Evolutionary conservation across 1,140 invertebrate species (phyloP), one percentile per base, ranked within the genome.

Genomic region (Agraylea sexmaculata): DNA sequence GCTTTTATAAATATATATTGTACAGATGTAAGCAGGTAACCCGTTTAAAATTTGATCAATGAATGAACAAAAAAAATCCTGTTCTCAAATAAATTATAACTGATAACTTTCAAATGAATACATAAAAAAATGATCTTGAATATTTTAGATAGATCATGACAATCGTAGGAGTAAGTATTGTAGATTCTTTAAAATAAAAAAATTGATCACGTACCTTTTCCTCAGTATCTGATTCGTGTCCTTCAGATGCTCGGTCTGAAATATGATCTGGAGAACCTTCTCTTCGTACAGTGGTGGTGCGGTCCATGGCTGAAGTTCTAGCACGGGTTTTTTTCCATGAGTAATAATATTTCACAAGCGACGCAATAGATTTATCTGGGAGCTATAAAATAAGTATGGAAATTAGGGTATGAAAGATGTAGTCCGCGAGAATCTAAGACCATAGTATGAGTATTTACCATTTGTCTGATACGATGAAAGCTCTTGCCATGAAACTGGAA

Each of bases 401-500:
- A 17, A 49, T 17, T 18, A n/a, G n/a, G n/a, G n/a, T n/a, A n/a
- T n/a, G n/a, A n/a, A n/a, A n/a, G n/a, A n/a, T n/a, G n/a, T n/a
- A n/a, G n/a, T n/a, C n/a, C n/a, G n/a, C n/a, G n/a, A n/a, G n/a
- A n/a, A n/a, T n/a, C n/a, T n/a, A n/a, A n/a, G n/a, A n/a, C n/a
- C n/a, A n/a, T n/a, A n/a, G n/a, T n/a, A n/a, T n/a, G n/a, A 34
- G 28, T 15, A 57, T 62, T 70, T 70, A 94, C 90, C 92, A 98
- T 95, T 75, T 95, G 89, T 50, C 88, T 70, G 56, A 98, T 97
- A 57, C 90, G 77, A 59, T 94, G 87, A 69, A 98, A 98, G 63
- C 86, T 91, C 72, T 98, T 98, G 19, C 92, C 92, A 72, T 97
- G 90, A 61, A 95, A 97, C 56, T 93, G 89, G 61, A 94, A 97